phyloP scores from a whole-genome alignment of 2,113 vertebrate species.

The Clarias gariepinus region DNA sequence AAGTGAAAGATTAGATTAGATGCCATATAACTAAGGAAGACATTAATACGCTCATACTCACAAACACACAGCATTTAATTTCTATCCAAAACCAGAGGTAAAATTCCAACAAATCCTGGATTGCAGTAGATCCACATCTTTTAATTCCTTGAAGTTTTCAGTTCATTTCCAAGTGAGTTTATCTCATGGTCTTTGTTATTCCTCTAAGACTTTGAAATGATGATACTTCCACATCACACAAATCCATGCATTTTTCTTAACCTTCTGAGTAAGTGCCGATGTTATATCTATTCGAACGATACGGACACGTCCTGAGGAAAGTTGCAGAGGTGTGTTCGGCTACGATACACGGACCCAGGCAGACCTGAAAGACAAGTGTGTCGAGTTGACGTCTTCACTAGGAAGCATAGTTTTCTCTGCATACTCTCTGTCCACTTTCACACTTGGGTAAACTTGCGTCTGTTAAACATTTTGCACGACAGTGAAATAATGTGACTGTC shows the following conservation, averaged over 20 bases:
- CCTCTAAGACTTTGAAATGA: background rate
- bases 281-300: background rate
- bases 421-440: background rate
- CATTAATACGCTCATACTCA: background rate
- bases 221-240: background rate
- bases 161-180: background rate
- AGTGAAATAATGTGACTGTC: background rate
- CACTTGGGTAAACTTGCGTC: too few species aligned
- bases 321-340: constrained; percentile 56
- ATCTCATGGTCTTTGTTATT: background rate
- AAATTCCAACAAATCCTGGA: background rate
- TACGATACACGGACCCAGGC: constrained; percentile 58
- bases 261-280: background rate
- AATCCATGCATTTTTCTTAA: constrained; percentile 1
- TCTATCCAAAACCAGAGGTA: background rate
- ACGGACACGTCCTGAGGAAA: constrained; percentile 21
- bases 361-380: constrained; percentile 74
- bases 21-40: background rate
- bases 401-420: background rate
- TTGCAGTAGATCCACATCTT: background rate
- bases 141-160: background rate
- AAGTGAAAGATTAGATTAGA: background rate
- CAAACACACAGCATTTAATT: background rate
- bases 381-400: constrained; percentile 60
- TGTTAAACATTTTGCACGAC: too few species aligned